Conservation (phyloP, 2,888 invertebrate genomes). For the Apotomis betuletana region DNA sequence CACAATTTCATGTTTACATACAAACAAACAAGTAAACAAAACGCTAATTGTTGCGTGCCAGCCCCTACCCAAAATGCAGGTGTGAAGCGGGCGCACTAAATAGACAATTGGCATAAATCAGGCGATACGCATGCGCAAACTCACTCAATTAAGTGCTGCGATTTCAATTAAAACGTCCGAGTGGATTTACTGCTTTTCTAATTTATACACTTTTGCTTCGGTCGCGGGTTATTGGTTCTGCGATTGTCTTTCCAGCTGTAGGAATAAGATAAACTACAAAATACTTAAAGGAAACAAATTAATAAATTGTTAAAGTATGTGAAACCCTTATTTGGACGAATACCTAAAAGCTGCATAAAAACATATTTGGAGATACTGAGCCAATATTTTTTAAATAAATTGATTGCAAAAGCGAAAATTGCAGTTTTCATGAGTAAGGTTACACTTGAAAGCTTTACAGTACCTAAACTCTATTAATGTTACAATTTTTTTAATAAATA, state of each 20-base stretch:
- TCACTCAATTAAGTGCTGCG: conserved; percentile 76
- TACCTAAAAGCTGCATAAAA: too few relatives aligned
- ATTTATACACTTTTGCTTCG: conserved; percentile 70
- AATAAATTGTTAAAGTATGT: too few relatives aligned
- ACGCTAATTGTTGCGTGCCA: conserved; percentile 3
- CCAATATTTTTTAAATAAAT: too few relatives aligned
- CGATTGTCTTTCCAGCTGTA: conserved; percentile 3
- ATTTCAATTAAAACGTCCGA: conserved; percentile 81
- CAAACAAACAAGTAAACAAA: conserved; percentile 7
- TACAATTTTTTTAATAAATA: too few relatives aligned
- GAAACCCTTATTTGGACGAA: too few relatives aligned
- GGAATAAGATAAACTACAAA: not conserved
- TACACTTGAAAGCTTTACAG: too few relatives aligned
- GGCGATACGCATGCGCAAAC: conserved; percentile 65
- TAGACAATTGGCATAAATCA: conserved; percentile 71
- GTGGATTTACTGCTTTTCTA: conserved; percentile 73
- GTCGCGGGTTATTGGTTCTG: conserved; percentile 46
- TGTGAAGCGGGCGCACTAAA: conserved; percentile 59
- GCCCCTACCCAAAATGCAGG: conserved; percentile 32
- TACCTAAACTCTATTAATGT: too few relatives aligned
- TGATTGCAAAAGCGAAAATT: too few relatives aligned
- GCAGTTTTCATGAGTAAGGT: too few relatives aligned
- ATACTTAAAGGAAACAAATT: too few relatives aligned
- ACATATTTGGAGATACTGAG: too few relatives aligned
- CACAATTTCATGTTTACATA: not conserved